These are phyloP conservation scores for Serranus cabrilla DNA, from an alignment of 2,797 vertebrate genomes.

Conservation along the genomic window DNA sequence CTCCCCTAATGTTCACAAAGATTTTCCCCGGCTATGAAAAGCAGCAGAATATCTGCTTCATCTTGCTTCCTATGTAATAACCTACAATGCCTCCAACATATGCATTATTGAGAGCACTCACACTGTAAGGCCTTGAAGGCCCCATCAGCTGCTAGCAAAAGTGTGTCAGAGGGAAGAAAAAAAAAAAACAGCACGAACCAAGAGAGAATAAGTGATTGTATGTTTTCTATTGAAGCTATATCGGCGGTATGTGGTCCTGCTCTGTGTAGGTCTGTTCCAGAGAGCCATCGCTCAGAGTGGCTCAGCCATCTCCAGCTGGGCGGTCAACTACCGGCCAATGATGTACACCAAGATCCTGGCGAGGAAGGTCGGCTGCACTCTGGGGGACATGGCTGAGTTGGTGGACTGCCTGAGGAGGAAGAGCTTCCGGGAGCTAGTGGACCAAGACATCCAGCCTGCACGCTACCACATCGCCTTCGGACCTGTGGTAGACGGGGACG, in stretches of 20 bases:
- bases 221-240: conserved; percentile 36
- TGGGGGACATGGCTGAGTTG: conserved; percentile 88
- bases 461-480: conserved; percentile 97
- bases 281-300: conserved; percentile 96
- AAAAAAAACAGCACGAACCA: conserved; percentile 1
- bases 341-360: conserved; percentile 94
- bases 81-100: conserved; percentile 59
- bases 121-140: conserved; percentile 65
- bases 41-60: conserved; percentile 49
- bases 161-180: conserved; percentile 60
- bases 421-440: conserved; percentile 93
- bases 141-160: conserved; percentile 59
- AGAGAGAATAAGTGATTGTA: conserved; percentile 42
- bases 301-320: conserved; percentile 96
- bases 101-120: conserved; percentile 77
- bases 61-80: conserved; percentile 57
- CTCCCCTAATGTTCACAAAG: conserved; percentile 52
- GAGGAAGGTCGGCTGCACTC: conserved; percentile 93
- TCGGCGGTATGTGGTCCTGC: conserved; percentile 5
- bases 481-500: conserved; percentile 96
- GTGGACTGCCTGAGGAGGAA: conserved; percentile 94
- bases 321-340: conserved; percentile 93
- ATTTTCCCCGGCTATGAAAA: conserved; percentile 55
- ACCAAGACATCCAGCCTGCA: conserved; percentile 96
- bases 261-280: conserved; percentile 91